phyloP scores from a whole-genome alignment of 2,797 vertebrate genomes.

The Garrulus glandarius region DNA sequence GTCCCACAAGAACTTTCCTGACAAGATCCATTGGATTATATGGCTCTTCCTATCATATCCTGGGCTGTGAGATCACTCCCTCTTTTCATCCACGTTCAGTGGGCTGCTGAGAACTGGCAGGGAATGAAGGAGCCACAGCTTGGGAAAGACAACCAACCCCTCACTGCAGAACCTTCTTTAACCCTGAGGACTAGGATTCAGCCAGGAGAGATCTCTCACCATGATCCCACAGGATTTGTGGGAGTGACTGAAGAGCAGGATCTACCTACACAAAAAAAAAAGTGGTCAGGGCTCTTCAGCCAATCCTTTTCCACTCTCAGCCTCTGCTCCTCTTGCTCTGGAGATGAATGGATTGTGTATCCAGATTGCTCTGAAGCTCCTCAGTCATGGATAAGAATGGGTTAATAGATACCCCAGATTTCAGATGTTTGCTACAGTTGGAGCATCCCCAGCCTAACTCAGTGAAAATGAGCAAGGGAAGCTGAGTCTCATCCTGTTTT shows the following conservation, averaged over 20 bases:
- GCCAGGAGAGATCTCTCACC: background rate
- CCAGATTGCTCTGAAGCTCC: background rate
- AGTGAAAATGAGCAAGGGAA: background rate
- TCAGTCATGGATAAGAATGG: background rate
- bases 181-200: background rate
- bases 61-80: background rate
- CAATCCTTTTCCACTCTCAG: background rate
- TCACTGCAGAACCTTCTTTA: background rate
- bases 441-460: background rate
- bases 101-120: background rate
- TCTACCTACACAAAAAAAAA: background rate
- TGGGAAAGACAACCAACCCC: background rate
- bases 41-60: background rate
- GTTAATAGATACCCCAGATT: background rate
- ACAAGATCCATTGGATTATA: background rate
- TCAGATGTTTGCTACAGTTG: background rate
- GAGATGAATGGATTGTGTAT: background rate
- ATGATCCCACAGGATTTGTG: background rate
- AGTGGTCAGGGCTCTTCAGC: background rate
- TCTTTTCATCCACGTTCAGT: background rate
- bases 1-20: background rate
- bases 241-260: background rate
- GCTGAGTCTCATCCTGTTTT: background rate
- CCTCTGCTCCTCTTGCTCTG: background rate
- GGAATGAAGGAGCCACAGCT: background rate